Evolutionary conservation across 2,113 vertebrate genomes (phyloP), one percentile per base, ranked within the genome.

Genomic region (Tenrec ecaudatus): DNA sequence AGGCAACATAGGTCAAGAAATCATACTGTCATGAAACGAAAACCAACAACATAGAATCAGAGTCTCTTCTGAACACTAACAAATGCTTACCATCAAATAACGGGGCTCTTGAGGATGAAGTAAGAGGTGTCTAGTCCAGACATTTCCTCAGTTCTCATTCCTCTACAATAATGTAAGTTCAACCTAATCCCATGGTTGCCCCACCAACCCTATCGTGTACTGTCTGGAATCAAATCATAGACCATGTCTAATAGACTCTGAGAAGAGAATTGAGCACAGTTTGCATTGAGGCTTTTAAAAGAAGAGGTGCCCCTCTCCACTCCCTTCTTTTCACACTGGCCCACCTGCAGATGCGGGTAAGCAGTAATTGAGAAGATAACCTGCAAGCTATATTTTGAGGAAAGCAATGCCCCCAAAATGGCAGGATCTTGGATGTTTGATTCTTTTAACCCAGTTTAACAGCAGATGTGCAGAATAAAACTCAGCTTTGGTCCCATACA

Each of bases 21-120:
- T 75, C 94, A 85, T 38, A 92, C 71, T 15, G 76, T 92, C 86
- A 9, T 89, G 33, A 58, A 83, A 81, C 76, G 90, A 94, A 82
- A 71, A 62, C 19, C 3, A 7, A 53, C 78, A 91, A 94, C 82
- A 58, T 43, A 23, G 4, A 7, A 80, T 96, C 91, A 33, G 3
- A 84, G 68, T 95, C 38, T 96, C 9, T 97, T 97, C 73, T 82
- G 58, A 96, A 93, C 36, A 94, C 77, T 62, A 95, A 80, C 43
- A 93, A 88, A 96, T 96, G 64, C 90, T 96, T 73, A 93, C 53
- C 58, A 94, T 12, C 73, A 88, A 90, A 75, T 7, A 82, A 88
- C 69, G 75, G 64, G 89, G 29, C 3, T 95, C 38, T 92, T 40
- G 64, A 93, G 38, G 16, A 64, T 23, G 12, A 9, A n/a, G 29